These are phyloP conservation scores for Poecile atricapillus DNA, from an alignment of 2,113 vertebrate genomes.

Conservation along the genomic window DNA sequence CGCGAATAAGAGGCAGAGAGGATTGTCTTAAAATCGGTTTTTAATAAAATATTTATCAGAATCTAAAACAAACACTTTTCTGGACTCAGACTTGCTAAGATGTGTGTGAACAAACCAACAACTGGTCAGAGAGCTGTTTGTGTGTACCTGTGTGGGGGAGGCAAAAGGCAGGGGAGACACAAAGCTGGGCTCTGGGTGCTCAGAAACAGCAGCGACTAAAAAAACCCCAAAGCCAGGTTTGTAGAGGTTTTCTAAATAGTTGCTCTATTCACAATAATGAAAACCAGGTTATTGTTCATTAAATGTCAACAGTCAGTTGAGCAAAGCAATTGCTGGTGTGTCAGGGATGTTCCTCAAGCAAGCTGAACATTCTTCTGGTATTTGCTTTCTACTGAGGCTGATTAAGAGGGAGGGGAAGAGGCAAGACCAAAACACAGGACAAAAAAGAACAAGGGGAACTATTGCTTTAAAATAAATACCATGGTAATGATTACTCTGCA, in stretches of 20 bases:
- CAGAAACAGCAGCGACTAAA: not conserved
- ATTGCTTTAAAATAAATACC: constrained; percentile 63
- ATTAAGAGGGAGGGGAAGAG: not conserved
- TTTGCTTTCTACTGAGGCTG: constrained; percentile 17
- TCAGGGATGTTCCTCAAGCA: not conserved
- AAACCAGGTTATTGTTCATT: not conserved
- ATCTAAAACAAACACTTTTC: constrained; percentile 52
- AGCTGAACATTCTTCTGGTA: not conserved
- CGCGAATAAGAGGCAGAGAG: not conserved
- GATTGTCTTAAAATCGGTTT: constrained; percentile 57
- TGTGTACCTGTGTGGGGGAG: not conserved
- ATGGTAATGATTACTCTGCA: constrained; percentile 26
- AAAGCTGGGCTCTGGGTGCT: not conserved
- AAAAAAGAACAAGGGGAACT: not conserved
- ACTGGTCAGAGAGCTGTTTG: not conserved
- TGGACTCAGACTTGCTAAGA: constrained; percentile 38
- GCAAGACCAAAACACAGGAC: not conserved
- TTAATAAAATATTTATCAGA: constrained; percentile 69
- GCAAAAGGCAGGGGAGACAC: not conserved
- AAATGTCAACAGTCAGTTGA: not conserved
- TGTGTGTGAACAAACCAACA: not conserved
- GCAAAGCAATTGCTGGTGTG: constrained; percentile 19
- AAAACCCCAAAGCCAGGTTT: not conserved
- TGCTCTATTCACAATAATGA: not conserved
- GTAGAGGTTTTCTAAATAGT: not conserved